Conservation (phyloP, 2,113 vertebrate genomes). For the Numida meleagris region DNA sequence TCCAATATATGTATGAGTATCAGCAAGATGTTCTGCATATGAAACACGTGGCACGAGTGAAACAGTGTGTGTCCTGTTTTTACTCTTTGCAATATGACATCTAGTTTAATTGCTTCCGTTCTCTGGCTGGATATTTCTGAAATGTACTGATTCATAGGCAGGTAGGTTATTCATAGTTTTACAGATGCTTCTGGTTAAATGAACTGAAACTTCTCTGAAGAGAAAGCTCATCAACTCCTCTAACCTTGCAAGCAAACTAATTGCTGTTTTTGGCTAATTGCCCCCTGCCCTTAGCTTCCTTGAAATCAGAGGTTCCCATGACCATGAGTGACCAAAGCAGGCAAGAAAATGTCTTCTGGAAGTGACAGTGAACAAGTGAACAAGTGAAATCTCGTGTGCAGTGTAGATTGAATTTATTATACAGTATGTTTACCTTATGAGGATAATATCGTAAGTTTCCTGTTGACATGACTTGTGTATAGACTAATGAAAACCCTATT, state of each 20-base stretch:
- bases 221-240: slow-evolving; percentile 32
- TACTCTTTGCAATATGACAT: background rate
- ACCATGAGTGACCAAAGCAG: background rate
- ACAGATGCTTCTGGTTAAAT: slow-evolving; percentile 62
- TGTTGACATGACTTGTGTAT: background rate
- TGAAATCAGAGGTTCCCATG: slow-evolving; percentile 10
- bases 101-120: slow-evolving; percentile 35
- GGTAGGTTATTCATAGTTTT: slow-evolving; percentile 44
- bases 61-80: slow-evolving; percentile 16
- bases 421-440: background rate
- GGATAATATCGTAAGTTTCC: background rate
- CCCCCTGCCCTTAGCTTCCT: background rate
- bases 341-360: slow-evolving; percentile 5
- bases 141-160: slow-evolving; percentile 30
- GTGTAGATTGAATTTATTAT: background rate
- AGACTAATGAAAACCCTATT: slow-evolving; percentile 44
- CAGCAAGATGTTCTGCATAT: background rate
- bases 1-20: background rate
- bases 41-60: background rate
- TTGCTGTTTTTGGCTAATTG: slow-evolving; percentile 45
- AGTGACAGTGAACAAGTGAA: background rate
- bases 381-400: background rate
- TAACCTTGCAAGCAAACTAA: slow-evolving; percentile 38
- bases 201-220: slow-evolving; percentile 56
- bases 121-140: slow-evolving; percentile 45